Conservation (phyloP, 2,797 vertebrate genomes). For the Sebastes flavidus region DNA sequence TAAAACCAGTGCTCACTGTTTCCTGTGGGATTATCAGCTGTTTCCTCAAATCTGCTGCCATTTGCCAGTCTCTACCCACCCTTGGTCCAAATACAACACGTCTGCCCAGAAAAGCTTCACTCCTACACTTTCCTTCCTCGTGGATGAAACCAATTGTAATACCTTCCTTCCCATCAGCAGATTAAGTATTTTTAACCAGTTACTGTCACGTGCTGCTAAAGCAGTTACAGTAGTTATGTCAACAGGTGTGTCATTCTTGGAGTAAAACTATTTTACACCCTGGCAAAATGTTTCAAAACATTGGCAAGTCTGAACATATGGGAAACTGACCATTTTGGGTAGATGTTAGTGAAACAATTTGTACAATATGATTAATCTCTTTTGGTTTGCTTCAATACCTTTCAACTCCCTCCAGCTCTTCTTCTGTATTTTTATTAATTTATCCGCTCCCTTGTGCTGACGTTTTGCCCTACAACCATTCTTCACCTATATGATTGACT, state of each 20-base stretch:
- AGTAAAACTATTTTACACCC: conserved; percentile 7
- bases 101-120: conserved; percentile 37
- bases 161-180: conserved; percentile 37
- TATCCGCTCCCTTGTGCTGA: not conserved
- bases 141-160: conserved; percentile 38
- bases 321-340: conserved; percentile 11
- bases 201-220: conserved; percentile 13
- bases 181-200: conserved; percentile 30
- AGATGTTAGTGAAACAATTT: conserved; percentile 21
- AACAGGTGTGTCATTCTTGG: conserved; percentile 9
- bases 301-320: conserved; percentile 5
- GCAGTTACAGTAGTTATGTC: conserved; percentile 9
- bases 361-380: conserved; percentile 21
- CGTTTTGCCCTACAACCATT: conserved; percentile 13
- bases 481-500: conserved; percentile 4
- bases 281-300: conserved; percentile 14
- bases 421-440: not conserved
- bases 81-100: conserved; percentile 30
- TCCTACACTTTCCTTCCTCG: conserved; percentile 48
- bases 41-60: conserved; percentile 61
- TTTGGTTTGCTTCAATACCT: conserved; percentile 30
- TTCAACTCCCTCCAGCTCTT: not conserved
- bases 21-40: conserved; percentile 73
- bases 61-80: conserved; percentile 50
- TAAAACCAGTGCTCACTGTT: conserved; percentile 52